These are phyloP conservation scores for Chalcis sispes DNA, from an alignment of 2,888 invertebrate species.

Conservation along the genomic window DNA sequence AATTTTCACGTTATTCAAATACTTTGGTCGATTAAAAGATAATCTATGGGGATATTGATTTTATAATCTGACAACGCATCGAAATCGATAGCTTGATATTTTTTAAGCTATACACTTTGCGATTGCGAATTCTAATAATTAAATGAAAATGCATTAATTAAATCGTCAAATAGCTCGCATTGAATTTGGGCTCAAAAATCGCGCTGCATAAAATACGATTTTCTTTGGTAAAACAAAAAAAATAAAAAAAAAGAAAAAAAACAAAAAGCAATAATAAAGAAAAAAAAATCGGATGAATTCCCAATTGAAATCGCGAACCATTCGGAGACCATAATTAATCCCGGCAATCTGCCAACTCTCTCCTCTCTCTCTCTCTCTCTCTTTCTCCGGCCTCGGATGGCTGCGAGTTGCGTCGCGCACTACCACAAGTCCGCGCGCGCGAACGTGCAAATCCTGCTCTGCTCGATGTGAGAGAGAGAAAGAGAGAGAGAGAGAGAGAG, in stretches of 20 bases:
- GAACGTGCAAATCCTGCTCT: neutral
- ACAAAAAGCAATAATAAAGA: too few relatives aligned
- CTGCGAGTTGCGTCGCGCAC: constrained; percentile 1
- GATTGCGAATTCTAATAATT: neutral
- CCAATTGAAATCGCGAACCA: constrained; percentile 47
- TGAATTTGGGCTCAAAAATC: constrained; percentile 3
- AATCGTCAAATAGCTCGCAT: constrained; percentile 23
- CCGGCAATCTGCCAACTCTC: constrained; percentile 62
- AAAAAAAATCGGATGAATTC: too few relatives aligned
- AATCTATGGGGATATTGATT: neutral
- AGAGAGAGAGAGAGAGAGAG: neutral
- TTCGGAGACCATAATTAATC: constrained; percentile 63
- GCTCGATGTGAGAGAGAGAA: too few relatives aligned
- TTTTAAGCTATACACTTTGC: too few relatives aligned
- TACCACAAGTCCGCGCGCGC: constrained; percentile 15
- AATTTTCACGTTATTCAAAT: too few relatives aligned
- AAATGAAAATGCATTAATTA: constrained; percentile 16
- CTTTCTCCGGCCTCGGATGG: constrained; percentile 9
- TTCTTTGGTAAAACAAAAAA: neutral
- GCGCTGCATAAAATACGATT: constrained; percentile 20
- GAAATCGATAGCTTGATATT: neutral
- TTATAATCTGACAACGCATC: neutral
- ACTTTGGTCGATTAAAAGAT: neutral
- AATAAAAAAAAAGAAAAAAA: neutral
- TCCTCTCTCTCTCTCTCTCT: too few relatives aligned